These are phyloP conservation scores for Ceratina japonica DNA, from an alignment of 1,140 invertebrate genomes.

Conservation along the genomic window DNA sequence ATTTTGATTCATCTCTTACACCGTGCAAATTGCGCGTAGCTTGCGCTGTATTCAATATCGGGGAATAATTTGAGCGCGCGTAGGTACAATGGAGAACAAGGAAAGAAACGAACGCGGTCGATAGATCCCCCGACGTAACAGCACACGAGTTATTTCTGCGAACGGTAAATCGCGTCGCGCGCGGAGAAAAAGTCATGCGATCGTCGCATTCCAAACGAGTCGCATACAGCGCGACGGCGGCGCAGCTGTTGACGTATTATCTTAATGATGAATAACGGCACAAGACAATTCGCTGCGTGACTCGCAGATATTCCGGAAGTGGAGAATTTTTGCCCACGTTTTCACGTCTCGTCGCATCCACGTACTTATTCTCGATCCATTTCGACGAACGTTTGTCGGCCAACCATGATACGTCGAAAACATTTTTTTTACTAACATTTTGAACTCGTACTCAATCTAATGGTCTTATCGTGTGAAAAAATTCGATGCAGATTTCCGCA, in stretches of 20 bases:
- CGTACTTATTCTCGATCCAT: neutral
- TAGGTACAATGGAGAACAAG: slow-evolving; percentile 24
- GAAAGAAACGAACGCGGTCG: slow-evolving; percentile 10
- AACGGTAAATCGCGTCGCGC: slow-evolving; percentile 42
- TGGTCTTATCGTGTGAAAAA: too few species aligned
- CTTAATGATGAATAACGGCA: slow-evolving; percentile 55
- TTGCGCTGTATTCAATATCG: slow-evolving; percentile 1
- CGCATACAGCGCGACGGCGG: slow-evolving; percentile 12
- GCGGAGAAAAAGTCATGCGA: slow-evolving; percentile 30
- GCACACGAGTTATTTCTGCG: slow-evolving; percentile 20
- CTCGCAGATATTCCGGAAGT: slow-evolving; percentile 29
- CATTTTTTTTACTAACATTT: too few species aligned
- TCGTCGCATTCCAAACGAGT: slow-evolving; percentile 34
- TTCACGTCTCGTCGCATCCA: neutral
- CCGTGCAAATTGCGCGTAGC: slow-evolving; percentile 27
- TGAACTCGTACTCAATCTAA: too few species aligned
- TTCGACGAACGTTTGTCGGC: neutral
- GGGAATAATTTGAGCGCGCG: slow-evolving; percentile 15
- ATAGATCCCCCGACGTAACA: slow-evolving; percentile 4
- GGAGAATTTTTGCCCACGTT: slow-evolving; percentile 7
- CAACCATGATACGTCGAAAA: too few species aligned
- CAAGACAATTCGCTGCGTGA: slow-evolving; percentile 52
- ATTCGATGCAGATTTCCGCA: too few species aligned
- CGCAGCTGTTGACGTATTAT: slow-evolving; percentile 52
- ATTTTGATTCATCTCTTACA: slow-evolving; percentile 49